phyloP scores from a whole-genome alignment of 2,113 vertebrate species.

The Ceyx melanurus region DNA sequence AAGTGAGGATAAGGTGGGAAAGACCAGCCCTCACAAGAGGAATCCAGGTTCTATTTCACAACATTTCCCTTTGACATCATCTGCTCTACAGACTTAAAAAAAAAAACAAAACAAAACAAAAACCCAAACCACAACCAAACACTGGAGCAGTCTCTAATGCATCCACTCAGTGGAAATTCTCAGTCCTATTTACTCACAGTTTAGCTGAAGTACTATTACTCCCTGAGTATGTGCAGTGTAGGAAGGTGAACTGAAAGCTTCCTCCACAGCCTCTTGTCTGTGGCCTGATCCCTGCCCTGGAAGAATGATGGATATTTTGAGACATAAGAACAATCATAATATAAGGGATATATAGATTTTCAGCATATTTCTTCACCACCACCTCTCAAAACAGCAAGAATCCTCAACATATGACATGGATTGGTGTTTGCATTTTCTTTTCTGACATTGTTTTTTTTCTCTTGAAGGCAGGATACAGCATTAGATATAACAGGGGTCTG shows the following conservation, averaged over 20 bases:
- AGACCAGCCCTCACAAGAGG: neutral
- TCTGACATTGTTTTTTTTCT: neutral
- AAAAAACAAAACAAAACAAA: accelerated
- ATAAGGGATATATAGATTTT: neutral
- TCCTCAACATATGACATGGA: neutral
- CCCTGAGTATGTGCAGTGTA: neutral
- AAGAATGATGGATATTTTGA: neutral
- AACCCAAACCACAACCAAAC: too few species aligned
- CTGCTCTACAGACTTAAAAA: neutral
- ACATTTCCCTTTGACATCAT: neutral
- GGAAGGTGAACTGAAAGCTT: neutral
- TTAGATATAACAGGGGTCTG: neutral
- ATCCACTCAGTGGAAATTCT: neutral
- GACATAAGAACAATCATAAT: neutral
- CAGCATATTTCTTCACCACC: neutral
- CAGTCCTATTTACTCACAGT: neutral
- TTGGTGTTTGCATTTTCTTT: neutral
- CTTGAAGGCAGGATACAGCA: neutral
- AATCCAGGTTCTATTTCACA: slow-evolving; percentile 6
- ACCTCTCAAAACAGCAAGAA: neutral
- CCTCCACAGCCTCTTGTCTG: neutral
- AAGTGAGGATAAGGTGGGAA: slow-evolving; percentile 42
- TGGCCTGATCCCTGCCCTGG: neutral
- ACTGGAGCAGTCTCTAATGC: neutral
- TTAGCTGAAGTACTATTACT: neutral